phyloP scores from a whole-genome alignment of 1,140 invertebrate genomes.

The Capitella teleta region DNA sequence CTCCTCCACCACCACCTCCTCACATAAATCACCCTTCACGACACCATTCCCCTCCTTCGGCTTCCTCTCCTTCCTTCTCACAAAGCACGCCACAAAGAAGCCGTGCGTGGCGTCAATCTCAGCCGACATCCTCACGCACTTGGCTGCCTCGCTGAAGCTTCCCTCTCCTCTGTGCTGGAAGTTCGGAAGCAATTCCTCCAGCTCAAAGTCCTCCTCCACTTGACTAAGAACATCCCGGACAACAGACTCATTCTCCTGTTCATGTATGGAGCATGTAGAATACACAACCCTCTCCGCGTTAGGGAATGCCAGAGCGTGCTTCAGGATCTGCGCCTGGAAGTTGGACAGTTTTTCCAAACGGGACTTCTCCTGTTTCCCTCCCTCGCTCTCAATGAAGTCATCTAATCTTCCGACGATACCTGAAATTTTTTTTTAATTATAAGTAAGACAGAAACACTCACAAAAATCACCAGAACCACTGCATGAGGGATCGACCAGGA shows the following conservation, averaged over 20 bases:
- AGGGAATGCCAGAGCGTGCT: slow-evolving; percentile 76
- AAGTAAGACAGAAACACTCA: background rate
- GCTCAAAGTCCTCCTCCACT: slow-evolving; percentile 14
- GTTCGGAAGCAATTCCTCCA: background rate
- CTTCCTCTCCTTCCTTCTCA: too few relatives aligned
- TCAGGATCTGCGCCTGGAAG: slow-evolving; percentile 73
- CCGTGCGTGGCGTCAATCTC: slow-evolving; percentile 73
- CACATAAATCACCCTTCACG: too few relatives aligned
- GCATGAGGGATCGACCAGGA: slow-evolving; percentile 90
- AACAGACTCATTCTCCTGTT: slow-evolving; percentile 87
- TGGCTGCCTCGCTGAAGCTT: slow-evolving; percentile 17
- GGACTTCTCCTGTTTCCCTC: slow-evolving; percentile 13
- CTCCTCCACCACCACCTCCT: too few relatives aligned
- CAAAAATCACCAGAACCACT: slow-evolving; percentile 70
- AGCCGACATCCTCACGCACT: slow-evolving; percentile 65
- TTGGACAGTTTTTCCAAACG: slow-evolving; percentile 49
- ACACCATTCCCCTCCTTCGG: too few relatives aligned
- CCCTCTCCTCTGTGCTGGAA: slow-evolving; percentile 24
- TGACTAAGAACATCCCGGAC: slow-evolving; percentile 48
- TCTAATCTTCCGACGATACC: slow-evolving; percentile 46
- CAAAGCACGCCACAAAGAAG: slow-evolving; percentile 89
- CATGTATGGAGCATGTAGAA: slow-evolving; percentile 83
- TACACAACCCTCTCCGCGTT: slow-evolving; percentile 76
- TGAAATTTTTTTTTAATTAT: slow-evolving; percentile 18
- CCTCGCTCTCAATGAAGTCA: slow-evolving; percentile 18